phyloP scores from a whole-genome alignment of 2,797 vertebrate species.

The Sebastes dallii region DNA sequence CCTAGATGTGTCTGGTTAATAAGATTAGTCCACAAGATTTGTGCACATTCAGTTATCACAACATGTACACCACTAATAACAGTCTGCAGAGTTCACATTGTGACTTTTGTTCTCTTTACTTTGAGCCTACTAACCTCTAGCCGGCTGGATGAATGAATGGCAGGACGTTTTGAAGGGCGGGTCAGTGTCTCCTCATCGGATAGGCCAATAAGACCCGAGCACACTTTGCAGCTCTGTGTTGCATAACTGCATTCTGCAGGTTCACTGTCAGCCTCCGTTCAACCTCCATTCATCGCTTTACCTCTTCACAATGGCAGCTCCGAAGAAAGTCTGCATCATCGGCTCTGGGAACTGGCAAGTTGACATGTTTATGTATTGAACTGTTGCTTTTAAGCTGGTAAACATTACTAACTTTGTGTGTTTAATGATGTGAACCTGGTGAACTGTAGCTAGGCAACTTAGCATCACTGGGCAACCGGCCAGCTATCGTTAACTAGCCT shows the following conservation, averaged over 20 bases:
- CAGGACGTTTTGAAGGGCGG: background rate
- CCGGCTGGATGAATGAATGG: slow-evolving; percentile 16
- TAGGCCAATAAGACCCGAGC: slow-evolving; percentile 58
- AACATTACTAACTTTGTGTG: background rate
- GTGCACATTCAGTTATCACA: background rate
- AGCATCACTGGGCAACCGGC: slow-evolving; percentile 21
- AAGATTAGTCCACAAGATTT: background rate
- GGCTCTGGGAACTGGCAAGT: slow-evolving; percentile 96
- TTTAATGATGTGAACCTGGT: background rate
- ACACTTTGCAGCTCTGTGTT: slow-evolving; percentile 30
- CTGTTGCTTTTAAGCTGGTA: background rate
- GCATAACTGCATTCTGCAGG: slow-evolving; percentile 62
- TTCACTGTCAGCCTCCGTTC: background rate
- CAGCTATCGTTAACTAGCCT: slow-evolving; percentile 19
- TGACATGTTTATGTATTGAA: background rate
- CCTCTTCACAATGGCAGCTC: slow-evolving; percentile 72
- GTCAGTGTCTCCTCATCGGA: background rate
- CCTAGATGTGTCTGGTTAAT: background rate
- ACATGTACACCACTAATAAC: background rate
- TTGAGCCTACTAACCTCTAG: slow-evolving; percentile 29
- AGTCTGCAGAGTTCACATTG: background rate
- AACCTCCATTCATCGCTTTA: background rate
- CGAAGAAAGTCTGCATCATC: slow-evolving; percentile 91
- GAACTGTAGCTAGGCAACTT: slow-evolving; percentile 22
- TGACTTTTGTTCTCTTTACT: slow-evolving; percentile 49